These are phyloP conservation scores for Temnothorax nylanderi DNA, from an alignment of 1,140 invertebrate genomes.

Conservation along the genomic window DNA sequence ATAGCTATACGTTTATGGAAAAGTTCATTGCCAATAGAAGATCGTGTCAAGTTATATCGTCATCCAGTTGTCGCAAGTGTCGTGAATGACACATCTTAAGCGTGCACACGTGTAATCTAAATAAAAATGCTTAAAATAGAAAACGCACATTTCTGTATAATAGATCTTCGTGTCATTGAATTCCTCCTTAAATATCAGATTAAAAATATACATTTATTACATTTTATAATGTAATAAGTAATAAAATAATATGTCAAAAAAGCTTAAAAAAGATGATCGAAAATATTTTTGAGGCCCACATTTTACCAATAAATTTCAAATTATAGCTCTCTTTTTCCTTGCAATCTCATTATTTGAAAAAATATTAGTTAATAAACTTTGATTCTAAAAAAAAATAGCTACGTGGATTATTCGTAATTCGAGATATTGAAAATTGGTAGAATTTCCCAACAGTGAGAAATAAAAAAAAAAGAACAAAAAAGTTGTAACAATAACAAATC, in stretches of 20 bases:
- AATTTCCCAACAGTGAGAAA: neutral
- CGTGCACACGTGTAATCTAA: neutral
- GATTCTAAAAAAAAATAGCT: neutral
- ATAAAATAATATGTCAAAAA: neutral
- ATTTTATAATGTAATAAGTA: neutral
- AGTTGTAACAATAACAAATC: neutral
- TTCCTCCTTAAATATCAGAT: neutral
- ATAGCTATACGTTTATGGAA: neutral
- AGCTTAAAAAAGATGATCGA: neutral
- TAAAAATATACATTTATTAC: neutral
- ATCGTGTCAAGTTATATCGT: neutral
- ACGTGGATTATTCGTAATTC: neutral
- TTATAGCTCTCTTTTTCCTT: neutral
- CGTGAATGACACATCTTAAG: neutral
- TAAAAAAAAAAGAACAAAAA: neutral
- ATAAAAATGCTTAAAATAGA: conserved; percentile 5
- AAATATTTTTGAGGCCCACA: neutral
- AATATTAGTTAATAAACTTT: conserved; percentile 3
- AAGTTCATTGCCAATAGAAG: conserved; percentile 3
- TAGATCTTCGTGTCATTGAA: neutral
- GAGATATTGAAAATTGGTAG: neutral
- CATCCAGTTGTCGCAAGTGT: neutral
- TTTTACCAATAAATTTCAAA: neutral
- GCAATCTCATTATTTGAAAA: neutral
- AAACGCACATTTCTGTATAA: conserved; percentile 1